Conservation (phyloP, 2,888 invertebrate genomes). For the Apodemia mormo region DNA sequence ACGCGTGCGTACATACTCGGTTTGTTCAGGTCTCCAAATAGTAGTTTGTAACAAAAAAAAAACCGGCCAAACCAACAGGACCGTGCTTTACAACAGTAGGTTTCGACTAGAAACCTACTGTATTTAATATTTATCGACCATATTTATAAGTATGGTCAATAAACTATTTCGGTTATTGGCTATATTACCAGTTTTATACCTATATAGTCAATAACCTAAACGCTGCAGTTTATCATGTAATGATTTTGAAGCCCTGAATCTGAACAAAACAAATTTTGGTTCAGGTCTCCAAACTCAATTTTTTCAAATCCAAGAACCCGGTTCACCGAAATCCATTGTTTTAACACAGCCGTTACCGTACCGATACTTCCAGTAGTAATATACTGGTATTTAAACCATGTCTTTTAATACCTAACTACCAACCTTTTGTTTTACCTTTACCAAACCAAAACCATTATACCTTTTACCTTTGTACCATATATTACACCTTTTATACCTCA, state of each 20-base stretch:
- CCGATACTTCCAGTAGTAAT: neutral
- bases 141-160: too few species aligned
- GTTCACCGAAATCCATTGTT: neutral
- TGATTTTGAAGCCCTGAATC: neutral
- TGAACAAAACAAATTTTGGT: neutral
- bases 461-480: constrained; percentile 17
- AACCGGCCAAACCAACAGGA: too few species aligned
- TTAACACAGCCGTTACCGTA: neutral
- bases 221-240: neutral
- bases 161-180: too few species aligned
- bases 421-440: constrained; percentile 1
- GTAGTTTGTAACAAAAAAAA: too few species aligned
- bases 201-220: neutral
- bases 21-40: too few species aligned
- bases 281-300: neutral
- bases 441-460: constrained; percentile 21
- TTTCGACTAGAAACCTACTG: too few species aligned
- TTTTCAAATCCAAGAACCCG: neutral
- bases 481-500: constrained; percentile 20
- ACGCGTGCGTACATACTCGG: too few species aligned
- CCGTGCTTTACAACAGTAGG: too few species aligned
- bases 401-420: neutral
- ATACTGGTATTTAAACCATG: neutral
- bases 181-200: neutral
- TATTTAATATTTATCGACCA: too few species aligned